These are phyloP conservation scores for Eudasyphora cyanicolor DNA, from an alignment of 2,888 invertebrate species.

Conservation along the genomic window DNA sequence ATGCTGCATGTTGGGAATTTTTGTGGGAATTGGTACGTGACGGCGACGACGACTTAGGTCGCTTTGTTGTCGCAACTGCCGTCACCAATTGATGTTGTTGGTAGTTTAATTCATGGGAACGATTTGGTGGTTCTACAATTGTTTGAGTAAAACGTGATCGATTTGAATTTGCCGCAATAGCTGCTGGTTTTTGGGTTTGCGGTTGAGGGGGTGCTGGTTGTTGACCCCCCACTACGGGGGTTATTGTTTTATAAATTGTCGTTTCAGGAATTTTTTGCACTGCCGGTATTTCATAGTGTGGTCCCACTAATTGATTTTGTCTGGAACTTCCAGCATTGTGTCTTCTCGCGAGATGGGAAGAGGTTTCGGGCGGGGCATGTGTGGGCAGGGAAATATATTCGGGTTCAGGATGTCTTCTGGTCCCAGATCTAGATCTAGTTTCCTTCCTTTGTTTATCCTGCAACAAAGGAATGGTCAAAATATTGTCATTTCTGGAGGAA, in stretches of 20 bases:
- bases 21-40: conserved; percentile 21
- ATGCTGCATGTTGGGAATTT: conserved; percentile 18
- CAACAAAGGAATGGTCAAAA: neutral
- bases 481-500: neutral
- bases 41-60: conserved; percentile 9
- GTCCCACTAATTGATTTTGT: conserved; percentile 55
- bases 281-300: conserved; percentile 60
- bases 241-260: conserved; percentile 26
- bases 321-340: conserved; percentile 25
- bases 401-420: neutral
- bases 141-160: conserved; percentile 45
- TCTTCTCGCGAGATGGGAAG: conserved; percentile 40
- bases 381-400: neutral
- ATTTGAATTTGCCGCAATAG: conserved; percentile 32
- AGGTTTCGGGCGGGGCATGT: neutral
- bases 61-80: conserved; percentile 40
- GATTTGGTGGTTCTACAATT: conserved; percentile 48
- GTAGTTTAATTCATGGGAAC: neutral
- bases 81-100: conserved; percentile 28
- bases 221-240: conserved; percentile 23
- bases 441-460: neutral
- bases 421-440: neutral
- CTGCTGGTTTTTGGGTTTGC: conserved; percentile 26
- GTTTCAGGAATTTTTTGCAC: conserved; percentile 53
- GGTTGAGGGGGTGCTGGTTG: conserved; percentile 35